Conservation (phyloP, 2,797 vertebrate species). For the Zenarchopterus dispar region DNA sequence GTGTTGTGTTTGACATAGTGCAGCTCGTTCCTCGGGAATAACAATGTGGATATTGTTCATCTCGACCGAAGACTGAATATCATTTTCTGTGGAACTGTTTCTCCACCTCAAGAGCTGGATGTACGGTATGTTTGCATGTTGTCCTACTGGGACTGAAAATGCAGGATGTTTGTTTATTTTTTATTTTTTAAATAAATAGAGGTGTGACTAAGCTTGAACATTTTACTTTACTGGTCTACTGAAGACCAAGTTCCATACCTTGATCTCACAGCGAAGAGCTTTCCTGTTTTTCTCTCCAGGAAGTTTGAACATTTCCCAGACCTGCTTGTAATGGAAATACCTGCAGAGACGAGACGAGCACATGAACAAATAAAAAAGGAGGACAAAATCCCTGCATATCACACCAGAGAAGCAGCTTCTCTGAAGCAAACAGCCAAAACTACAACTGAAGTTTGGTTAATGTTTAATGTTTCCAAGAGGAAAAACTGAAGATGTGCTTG, state of each 20-base stretch:
- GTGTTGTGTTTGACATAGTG: too few relatives aligned
- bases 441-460: too few relatives aligned
- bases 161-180: not conserved
- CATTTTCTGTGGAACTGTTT: too few relatives aligned
- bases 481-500: too few relatives aligned
- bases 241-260: conserved; percentile 54
- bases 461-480: too few relatives aligned
- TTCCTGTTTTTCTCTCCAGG: conserved; percentile 79
- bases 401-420: not conserved
- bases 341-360: conserved; percentile 48
- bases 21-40: too few relatives aligned
- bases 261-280: conserved; percentile 77
- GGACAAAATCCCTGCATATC: too few relatives aligned
- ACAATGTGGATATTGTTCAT: too few relatives aligned
- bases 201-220: not conserved
- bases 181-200: not conserved
- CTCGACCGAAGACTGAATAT: too few relatives aligned
- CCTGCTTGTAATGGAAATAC: conserved; percentile 85
- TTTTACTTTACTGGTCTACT: not conserved
- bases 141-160: too few relatives aligned
- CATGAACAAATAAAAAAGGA: not conserved
- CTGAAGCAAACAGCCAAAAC: not conserved
- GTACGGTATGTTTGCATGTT: too few relatives aligned
- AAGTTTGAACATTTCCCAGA: conserved; percentile 81
- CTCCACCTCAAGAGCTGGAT: too few relatives aligned